Percentiles rank a stretch among this genome's conserved stretches.
Conservation (phyloP, 2,797 vertebrate genomes). For the Acanthiza pusilla region DNA sequence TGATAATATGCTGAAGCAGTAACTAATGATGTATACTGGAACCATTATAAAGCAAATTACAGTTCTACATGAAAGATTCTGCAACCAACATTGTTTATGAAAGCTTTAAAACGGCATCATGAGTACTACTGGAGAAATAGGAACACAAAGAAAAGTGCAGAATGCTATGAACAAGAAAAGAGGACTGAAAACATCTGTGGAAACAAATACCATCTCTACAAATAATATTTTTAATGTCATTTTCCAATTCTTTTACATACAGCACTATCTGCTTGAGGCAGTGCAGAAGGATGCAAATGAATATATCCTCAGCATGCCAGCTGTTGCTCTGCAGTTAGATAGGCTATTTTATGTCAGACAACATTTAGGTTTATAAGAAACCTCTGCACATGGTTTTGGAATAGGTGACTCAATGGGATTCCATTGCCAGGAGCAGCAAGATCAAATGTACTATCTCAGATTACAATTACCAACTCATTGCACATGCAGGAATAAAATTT, state of each 20-base stretch:
- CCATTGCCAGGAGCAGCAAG: constrained; percentile 29
- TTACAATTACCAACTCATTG: constrained; percentile 6
- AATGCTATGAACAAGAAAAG: not conserved
- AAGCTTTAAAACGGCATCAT: not conserved
- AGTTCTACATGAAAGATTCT: not conserved
- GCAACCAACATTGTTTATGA: not conserved
- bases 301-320: not conserved
- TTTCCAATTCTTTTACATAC: not conserved
- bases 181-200: not conserved
- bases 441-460: not conserved
- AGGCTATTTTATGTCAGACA: not conserved
- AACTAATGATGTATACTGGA: not conserved
- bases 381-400: not conserved
- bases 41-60: not conserved
- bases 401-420: constrained; percentile 22
- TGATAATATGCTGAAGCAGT: not conserved
- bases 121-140: not conserved
- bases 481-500: constrained; percentile 20
- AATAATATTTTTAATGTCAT: constrained; percentile 26
- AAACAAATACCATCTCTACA: not conserved
- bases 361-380: constrained; percentile 8
- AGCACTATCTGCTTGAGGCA: constrained; percentile 19
- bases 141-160: not conserved
- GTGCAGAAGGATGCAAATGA: not conserved
- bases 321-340: constrained; percentile 16